Evolutionary conservation across 1,140 invertebrate genomes (phyloP).

Genomic region (Dreissena rostriformis): DNA sequence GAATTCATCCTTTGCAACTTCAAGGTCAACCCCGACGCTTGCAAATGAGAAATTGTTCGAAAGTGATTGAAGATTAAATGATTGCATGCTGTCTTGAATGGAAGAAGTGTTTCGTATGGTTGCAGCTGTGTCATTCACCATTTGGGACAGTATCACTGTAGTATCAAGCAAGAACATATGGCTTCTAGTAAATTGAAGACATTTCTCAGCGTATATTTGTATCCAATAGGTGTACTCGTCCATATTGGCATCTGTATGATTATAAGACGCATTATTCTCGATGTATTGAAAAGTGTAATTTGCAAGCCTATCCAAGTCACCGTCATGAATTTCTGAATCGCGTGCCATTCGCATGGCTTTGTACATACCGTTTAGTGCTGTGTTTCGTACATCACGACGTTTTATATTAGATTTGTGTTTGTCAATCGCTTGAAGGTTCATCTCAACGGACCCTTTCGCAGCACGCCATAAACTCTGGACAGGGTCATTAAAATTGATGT

Average conservation of each 20-base stretch:
- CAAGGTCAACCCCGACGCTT: conserved; percentile 12
- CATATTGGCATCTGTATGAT: background rate
- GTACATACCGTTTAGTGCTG: background rate
- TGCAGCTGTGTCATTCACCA: conserved; percentile 25
- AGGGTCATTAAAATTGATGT: conserved; percentile 48
- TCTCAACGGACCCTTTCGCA: conserved; percentile 24
- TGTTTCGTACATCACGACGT: conserved; percentile 11
- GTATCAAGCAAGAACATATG: conserved; percentile 5
- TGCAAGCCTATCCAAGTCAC: background rate
- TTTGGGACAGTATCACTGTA: conserved; percentile 3
- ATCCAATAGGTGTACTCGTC: conserved; percentile 27
- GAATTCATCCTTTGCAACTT: conserved; percentile 15
- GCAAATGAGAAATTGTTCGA: conserved; percentile 11
- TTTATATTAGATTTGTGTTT: conserved; percentile 1
- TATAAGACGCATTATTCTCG: conserved; percentile 20
- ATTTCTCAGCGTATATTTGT: conserved; percentile 22
- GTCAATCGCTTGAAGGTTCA: background rate
- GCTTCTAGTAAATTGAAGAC: background rate
- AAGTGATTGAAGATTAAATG: conserved; percentile 8
- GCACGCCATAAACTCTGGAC: conserved; percentile 44
- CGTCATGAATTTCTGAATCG: conserved; percentile 7
- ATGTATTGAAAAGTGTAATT: conserved; percentile 30
- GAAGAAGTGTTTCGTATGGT: background rate
- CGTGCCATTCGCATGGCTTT: background rate
- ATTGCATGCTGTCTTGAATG: background rate